phyloP scores from a whole-genome alignment of 1,140 invertebrate genomes.

The Homalodisca vitripennis region DNA sequence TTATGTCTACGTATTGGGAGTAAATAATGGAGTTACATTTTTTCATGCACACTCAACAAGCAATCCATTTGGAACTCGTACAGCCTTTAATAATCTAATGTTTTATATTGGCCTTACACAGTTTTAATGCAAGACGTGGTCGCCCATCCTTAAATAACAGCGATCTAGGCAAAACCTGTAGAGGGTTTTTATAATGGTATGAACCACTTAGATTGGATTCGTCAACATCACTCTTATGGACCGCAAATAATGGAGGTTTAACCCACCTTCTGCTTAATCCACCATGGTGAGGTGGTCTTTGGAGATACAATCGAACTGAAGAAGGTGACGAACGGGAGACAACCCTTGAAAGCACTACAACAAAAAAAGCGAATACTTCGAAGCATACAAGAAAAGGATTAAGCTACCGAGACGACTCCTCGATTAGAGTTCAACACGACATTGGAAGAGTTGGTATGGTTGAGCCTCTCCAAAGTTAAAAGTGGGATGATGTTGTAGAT shows the following conservation, averaged over 20 bases:
- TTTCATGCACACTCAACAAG: slow-evolving; percentile 45
- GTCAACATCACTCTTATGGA: neutral
- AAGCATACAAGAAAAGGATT: neutral
- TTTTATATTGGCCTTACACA: slow-evolving; percentile 11
- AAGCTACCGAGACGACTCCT: neutral
- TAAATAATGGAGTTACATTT: slow-evolving; percentile 45
- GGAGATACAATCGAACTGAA: neutral
- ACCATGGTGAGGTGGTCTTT: neutral
- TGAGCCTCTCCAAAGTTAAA: too few relatives aligned
- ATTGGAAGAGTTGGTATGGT: too few relatives aligned
- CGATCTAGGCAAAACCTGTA: slow-evolving; percentile 48
- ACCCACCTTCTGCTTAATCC: neutral
- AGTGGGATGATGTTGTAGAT: too few relatives aligned
- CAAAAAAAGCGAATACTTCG: neutral
- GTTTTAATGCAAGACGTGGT: slow-evolving; percentile 45
- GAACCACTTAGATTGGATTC: neutral
- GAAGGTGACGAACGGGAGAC: neutral
- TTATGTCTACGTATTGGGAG: slow-evolving; percentile 35
- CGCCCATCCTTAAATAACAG: slow-evolving; percentile 45
- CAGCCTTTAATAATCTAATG: neutral
- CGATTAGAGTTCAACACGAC: too few relatives aligned
- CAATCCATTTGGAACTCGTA: slow-evolving; percentile 34
- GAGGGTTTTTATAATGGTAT: neutral
- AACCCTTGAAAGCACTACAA: neutral
- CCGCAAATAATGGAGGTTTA: neutral